Evolutionary conservation across 2,888 invertebrate species (phyloP).

Genomic region (Colostygia pectinataria): DNA sequence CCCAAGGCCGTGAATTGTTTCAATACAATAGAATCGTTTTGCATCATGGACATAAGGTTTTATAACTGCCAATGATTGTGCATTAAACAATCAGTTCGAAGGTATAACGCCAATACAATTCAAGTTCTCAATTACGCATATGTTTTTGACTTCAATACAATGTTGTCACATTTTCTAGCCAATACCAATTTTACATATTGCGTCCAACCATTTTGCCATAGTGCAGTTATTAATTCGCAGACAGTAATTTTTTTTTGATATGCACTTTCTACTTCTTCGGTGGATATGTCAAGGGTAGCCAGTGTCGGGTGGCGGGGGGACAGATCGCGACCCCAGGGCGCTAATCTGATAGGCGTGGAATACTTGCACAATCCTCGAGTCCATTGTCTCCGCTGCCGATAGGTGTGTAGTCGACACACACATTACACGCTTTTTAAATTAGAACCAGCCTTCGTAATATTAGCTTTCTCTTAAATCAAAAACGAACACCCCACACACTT

Average conservation of each 20-base stretch:
- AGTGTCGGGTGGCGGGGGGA: constrained; percentile 40
- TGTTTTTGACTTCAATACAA: too few relatives aligned
- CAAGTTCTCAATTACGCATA: too few relatives aligned
- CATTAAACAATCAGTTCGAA: neutral
- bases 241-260: constrained; percentile 9
- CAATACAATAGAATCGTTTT: constrained; percentile 13
- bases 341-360: constrained; percentile 43
- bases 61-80: constrained; percentile 3
- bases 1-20: constrained; percentile 18
- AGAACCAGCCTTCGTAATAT: neutral
- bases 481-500: too few relatives aligned
- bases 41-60: constrained; percentile 13
- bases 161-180: too few relatives aligned
- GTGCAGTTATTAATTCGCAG: neutral
- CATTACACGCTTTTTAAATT: neutral
- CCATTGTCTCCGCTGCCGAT: constrained; percentile 27
- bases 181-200: neutral
- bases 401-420: constrained; percentile 11
- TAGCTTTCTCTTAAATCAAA: too few relatives aligned
- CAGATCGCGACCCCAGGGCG: constrained; percentile 52
- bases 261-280: constrained; percentile 64
- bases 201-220: neutral
- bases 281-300: constrained; percentile 76
- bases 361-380: constrained; percentile 46
- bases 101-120: too few relatives aligned